phyloP scores from a whole-genome alignment of 2,113 vertebrate species.

The Sturnira hondurensis region DNA sequence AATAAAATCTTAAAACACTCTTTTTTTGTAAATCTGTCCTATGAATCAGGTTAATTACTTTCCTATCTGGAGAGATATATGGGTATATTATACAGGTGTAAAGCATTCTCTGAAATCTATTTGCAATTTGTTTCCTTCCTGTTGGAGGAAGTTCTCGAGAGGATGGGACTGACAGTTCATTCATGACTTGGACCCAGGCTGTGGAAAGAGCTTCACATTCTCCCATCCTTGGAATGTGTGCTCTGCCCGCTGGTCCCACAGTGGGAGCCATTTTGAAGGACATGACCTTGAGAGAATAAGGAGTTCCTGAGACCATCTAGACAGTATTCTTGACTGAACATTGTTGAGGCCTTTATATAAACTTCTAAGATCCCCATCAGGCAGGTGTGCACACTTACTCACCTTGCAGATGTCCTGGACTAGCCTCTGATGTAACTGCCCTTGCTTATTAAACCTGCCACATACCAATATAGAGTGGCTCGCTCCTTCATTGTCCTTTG shows the following conservation, averaged over 20 bases:
- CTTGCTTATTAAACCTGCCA: not conserved
- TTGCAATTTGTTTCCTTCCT: not conserved
- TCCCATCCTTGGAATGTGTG: not conserved
- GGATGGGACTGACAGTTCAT: not conserved
- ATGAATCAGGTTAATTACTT: not conserved
- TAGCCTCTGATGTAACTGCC: not conserved
- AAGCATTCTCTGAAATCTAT: not conserved
- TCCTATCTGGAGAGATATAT: not conserved
- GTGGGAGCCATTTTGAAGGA: not conserved
- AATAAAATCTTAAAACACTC: not conserved
- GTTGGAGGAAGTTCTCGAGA: not conserved
- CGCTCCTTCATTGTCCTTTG: not conserved
- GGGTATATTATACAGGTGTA: not conserved
- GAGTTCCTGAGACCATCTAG: not conserved
- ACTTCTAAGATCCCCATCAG: not conserved
- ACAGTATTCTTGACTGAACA: not conserved
- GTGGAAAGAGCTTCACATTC: not conserved
- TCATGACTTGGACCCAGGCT: not conserved
- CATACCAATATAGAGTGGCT: not conserved
- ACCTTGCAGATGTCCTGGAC: not conserved
- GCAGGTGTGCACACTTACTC: not conserved
- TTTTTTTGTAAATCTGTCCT: not conserved
- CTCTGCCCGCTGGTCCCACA: not conserved
- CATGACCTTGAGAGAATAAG: not conserved
- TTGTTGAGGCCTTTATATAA: not conserved